A percentile compares a stretch with the other conserved stretches of the same genome.
Evolutionary conservation across 2,888 invertebrate genomes (phyloP).

Genomic region (Timandra comae): DNA sequence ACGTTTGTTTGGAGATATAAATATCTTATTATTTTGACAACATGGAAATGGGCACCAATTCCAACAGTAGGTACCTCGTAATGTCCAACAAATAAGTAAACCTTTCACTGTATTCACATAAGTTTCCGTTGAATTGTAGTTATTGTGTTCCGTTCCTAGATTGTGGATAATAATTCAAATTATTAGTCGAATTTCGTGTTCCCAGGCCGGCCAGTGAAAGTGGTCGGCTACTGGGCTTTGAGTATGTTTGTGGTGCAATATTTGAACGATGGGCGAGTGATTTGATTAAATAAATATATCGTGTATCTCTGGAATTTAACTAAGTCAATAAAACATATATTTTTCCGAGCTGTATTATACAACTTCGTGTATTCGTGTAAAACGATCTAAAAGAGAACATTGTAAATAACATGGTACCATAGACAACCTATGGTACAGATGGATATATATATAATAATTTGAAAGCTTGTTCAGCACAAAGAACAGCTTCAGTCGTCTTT

Average conservation of each 20-base stretch:
- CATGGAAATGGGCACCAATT: background rate
- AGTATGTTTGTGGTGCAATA: constrained; percentile 2
- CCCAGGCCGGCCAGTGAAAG: constrained; percentile 62
- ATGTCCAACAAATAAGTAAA: constrained; percentile 11
- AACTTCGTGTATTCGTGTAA: too few relatives aligned
- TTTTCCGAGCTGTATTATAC: too few relatives aligned
- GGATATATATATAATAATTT: too few relatives aligned
- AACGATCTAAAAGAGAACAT: too few relatives aligned
- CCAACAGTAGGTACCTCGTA: background rate
- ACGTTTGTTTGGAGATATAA: background rate
- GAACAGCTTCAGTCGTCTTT: too few relatives aligned
- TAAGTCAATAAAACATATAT: too few relatives aligned
- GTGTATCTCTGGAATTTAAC: too few relatives aligned
- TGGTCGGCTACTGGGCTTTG: constrained; percentile 69
- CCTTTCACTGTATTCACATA: constrained; percentile 42
- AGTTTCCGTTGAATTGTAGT: constrained; percentile 25
- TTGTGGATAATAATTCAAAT: constrained; percentile 56
- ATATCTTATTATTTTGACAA: background rate
- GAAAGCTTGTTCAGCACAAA: too few relatives aligned
- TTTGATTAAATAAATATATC: too few relatives aligned
- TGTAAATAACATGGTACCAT: too few relatives aligned
- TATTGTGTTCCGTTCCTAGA: constrained; percentile 2
- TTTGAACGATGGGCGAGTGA: too few relatives aligned
- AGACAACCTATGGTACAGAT: too few relatives aligned
- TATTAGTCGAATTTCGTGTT: constrained; percentile 75